Conservation (phyloP, 2,888 invertebrate species). For the Aporophyla nigra region DNA sequence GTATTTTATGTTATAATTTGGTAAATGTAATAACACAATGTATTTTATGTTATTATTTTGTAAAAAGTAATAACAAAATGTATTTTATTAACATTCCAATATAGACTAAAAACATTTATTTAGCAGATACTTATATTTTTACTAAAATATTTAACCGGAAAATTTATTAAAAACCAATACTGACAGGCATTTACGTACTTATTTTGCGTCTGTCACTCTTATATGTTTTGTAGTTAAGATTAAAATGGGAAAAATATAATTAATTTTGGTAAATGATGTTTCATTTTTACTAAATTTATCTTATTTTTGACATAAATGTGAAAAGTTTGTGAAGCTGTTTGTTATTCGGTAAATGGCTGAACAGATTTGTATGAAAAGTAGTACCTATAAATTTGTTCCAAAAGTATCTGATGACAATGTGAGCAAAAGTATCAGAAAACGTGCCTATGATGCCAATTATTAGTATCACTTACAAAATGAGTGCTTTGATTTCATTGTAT, state of each 20-base stretch:
- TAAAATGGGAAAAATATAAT: constrained; percentile 16
- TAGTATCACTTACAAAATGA: no score
- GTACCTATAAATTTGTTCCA: no score
- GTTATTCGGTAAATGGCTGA: not conserved
- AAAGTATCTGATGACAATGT: no score
- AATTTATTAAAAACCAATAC: constrained; percentile 24
- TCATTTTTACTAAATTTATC: not conserved
- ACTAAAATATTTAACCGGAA: constrained; percentile 14
- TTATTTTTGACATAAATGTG: not conserved
- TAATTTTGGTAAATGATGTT: not conserved
- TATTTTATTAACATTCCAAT: constrained; percentile 55
- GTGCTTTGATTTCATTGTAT: no score
- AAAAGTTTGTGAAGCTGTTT: not conserved
- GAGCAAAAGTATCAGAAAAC: no score
- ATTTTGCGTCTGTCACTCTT: constrained; percentile 23
- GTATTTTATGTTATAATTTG: constrained; percentile 40
- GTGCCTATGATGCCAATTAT: no score
- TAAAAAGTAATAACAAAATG: constrained; percentile 30
- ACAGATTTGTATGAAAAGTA: not conserved
- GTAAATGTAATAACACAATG: constrained; percentile 28
- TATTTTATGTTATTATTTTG: no score
- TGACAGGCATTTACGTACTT: constrained; percentile 14
- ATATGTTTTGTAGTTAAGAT: constrained; percentile 9
- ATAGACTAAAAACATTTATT: constrained; percentile 10
- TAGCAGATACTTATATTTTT: constrained; percentile 20